Base-by-base conservation (phyloP, 1,140 invertebrate species). In the Gryllus bimaculatus region DNA sequence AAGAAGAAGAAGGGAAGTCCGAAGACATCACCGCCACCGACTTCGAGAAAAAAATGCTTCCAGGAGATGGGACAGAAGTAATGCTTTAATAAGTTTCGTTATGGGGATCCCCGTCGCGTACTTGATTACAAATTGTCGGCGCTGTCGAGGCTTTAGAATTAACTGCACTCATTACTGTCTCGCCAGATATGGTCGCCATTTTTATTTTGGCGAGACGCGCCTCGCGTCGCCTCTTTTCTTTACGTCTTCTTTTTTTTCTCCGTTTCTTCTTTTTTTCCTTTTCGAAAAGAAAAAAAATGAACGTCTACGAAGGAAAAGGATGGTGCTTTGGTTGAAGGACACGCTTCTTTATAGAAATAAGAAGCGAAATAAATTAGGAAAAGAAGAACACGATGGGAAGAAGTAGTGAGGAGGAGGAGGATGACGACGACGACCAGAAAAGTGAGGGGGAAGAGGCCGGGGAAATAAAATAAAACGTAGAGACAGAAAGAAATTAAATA, bases 101-200 rank as follows among this genome's bases (percentile, higher is more conserved):
- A 39, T 39, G 26, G 26, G 26, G 26, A 39, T 39, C 26, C 26
- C 26, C 26, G 26, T 66, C 54, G 10, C 54, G 54, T 10, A 13
- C 54, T 18, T 66, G 54, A 66, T 66, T 66, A 66, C 54, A 66
- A 66, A 66, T 66, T 66, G 54, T 66, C 10, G 18, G 10, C 18
- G 54, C 54, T 66, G 54, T 66, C 54, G 18, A 66, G 54, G 54
- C 54, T 18, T 66, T 18, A 13, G 54, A 66, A 66, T 66, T 66
- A 66, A 66, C 54, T 66, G 18, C 54, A 66, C 54, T 66, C 54
- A 66, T 66, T 66, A 66, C 54, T 66, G 54, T 66, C 54, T 66
- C 54, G 54, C 10, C 54, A 66, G 54, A 66, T 66, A 66, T 66
- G 54, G 54, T 66, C 54, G 54, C 54, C 54, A 66, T 66, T 66